These are phyloP conservation scores for Spodoptera exigua DNA, from an alignment of 2,888 invertebrate genomes.

Conservation along the genomic window DNA sequence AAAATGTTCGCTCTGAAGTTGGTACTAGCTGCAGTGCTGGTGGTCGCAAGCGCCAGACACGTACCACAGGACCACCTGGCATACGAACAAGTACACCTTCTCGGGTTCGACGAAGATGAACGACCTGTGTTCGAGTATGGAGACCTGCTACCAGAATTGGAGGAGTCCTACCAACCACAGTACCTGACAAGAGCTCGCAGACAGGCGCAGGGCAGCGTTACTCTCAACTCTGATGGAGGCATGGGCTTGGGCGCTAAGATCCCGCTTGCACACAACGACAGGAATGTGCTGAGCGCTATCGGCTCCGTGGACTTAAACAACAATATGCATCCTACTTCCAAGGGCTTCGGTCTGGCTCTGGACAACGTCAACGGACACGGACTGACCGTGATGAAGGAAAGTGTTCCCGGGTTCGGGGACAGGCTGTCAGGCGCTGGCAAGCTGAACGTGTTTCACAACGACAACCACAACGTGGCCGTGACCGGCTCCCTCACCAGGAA, in stretches of 20 bases:
- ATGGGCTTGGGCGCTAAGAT: conserved; percentile 21
- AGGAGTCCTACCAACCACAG: conserved; percentile 12
- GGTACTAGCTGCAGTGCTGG: conserved; percentile 23
- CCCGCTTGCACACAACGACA: conserved; percentile 26
- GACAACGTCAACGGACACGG: conserved; percentile 36
- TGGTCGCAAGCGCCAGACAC: conserved; percentile 34
- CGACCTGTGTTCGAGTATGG: conserved; percentile 2
- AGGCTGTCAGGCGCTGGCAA: conserved; percentile 28
- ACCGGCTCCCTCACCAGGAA: conserved; percentile 42
- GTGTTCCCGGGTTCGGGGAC: conserved; percentile 17
- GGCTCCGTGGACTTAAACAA: conserved; percentile 19
- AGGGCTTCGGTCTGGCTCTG: conserved; percentile 30
- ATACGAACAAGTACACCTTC: conserved; percentile 10
- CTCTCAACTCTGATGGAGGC: conserved; percentile 37
- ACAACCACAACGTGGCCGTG: conserved; percentile 30
- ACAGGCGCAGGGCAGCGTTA: conserved; percentile 31
- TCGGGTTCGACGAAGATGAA: conserved; percentile 13
- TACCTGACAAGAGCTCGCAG: conserved; percentile 23
- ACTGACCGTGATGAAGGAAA: conserved; percentile 21
- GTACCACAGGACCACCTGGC: conserved; percentile 20
- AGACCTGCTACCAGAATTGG: not conserved
- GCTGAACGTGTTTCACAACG: conserved; percentile 26
- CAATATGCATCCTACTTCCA: conserved; percentile 18
- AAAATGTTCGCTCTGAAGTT: conserved; percentile 17
- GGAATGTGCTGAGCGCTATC: conserved; percentile 32